A percentile compares a stretch with the other conserved stretches of the same genome.
These are phyloP conservation scores for Hypotaenidia okinawae DNA, from an alignment of 2,797 vertebrate species.

Conservation along the genomic window DNA sequence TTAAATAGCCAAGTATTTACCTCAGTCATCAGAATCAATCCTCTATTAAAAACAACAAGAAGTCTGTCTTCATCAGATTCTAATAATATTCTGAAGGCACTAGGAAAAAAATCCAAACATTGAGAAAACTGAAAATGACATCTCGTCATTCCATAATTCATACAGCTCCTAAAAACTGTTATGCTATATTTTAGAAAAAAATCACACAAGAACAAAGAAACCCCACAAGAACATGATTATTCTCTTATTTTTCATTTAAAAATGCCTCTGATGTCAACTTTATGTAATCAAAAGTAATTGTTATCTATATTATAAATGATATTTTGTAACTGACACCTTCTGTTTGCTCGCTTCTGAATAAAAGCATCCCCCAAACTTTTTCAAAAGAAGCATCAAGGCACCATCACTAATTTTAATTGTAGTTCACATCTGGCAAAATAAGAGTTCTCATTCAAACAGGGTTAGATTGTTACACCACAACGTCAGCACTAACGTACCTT, in stretches of 20 bases:
- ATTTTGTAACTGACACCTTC: background rate
- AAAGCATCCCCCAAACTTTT: background rate
- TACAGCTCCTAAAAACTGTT: background rate
- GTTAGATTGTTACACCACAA: background rate
- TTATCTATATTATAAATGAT: too few species aligned
- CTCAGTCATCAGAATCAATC: slow-evolving; percentile 98
- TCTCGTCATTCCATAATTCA: background rate
- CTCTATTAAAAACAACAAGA: slow-evolving; percentile 97
- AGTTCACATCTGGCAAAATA: background rate
- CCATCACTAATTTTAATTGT: background rate
- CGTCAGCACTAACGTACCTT: slow-evolving; percentile 81
- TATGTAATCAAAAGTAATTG: background rate
- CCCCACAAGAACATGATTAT: background rate
- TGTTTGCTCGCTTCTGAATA: background rate
- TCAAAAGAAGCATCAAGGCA: background rate
- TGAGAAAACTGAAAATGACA: background rate
- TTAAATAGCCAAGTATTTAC: slow-evolving; percentile 71
- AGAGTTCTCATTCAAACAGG: background rate
- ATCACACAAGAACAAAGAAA: background rate
- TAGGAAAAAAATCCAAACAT: slow-evolving; percentile 67
- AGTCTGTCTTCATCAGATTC: slow-evolving; percentile 97
- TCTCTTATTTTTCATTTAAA: background rate
- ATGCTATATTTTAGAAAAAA: background rate
- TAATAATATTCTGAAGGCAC: slow-evolving; percentile 98
- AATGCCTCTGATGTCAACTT: background rate